phyloP scores from a whole-genome alignment of 2,113 vertebrate genomes.

The Calyptommatus sinebrachiatus region DNA sequence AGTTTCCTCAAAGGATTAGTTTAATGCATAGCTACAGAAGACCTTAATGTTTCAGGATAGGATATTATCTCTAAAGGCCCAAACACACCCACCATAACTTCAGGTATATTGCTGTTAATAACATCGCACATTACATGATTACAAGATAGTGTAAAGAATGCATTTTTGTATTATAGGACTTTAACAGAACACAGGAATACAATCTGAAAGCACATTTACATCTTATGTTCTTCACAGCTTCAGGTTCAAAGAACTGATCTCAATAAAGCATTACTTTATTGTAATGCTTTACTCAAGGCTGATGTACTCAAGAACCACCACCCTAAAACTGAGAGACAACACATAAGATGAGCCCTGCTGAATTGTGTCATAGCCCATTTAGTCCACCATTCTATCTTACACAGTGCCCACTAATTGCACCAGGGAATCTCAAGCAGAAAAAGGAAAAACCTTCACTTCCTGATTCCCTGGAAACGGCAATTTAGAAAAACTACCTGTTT shows the following conservation, averaged over 20 bases:
- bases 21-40: neutral
- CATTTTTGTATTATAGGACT: neutral
- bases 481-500: too few species aligned
- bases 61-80: too few species aligned
- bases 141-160: neutral
- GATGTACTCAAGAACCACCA: neutral
- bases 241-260: neutral
- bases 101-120: neutral
- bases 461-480: too few species aligned
- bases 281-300: too few species aligned
- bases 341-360: neutral
- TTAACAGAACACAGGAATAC: neutral
- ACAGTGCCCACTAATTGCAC: too few species aligned
- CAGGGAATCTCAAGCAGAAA: too few species aligned
- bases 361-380: too few species aligned
- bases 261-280: neutral
- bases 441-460: too few species aligned
- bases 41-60: neutral
- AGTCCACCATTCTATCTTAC: too few species aligned
- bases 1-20: neutral
- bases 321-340: too few species aligned
- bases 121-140: neutral
- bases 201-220: neutral
- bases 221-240: neutral
- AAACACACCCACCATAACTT: neutral